These are phyloP conservation scores for Aromia moschata DNA, from an alignment of 2,888 invertebrate species.

Conservation along the genomic window DNA sequence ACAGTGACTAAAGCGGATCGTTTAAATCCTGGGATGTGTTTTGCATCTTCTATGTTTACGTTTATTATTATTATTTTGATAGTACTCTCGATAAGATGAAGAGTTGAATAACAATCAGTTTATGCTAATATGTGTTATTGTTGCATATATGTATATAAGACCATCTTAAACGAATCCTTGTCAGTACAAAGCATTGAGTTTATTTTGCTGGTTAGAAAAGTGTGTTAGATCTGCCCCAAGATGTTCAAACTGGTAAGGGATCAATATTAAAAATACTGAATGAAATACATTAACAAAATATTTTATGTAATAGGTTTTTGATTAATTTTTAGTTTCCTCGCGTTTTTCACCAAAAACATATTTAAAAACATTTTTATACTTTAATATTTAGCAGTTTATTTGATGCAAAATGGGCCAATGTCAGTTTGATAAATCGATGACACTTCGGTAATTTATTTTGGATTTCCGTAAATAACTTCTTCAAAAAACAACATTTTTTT, in stretches of 20 bases:
- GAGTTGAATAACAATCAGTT: background rate
- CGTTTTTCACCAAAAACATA: too few relatives aligned
- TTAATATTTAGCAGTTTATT: too few relatives aligned
- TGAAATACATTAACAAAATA: too few relatives aligned
- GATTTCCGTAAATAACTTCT: too few relatives aligned
- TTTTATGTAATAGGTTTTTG: too few relatives aligned
- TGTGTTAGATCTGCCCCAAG: conserved; percentile 43
- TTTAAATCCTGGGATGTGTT: background rate
- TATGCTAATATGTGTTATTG: background rate
- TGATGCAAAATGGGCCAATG: too few relatives aligned
- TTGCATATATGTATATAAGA: background rate
- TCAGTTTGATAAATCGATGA: too few relatives aligned
- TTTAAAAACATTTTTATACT: too few relatives aligned
- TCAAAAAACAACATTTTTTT: too few relatives aligned
- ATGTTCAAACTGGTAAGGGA: conserved; percentile 62
- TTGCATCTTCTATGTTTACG: background rate
- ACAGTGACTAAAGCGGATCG: background rate
- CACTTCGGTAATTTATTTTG: too few relatives aligned
- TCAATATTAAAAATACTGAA: too few relatives aligned
- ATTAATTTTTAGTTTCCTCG: too few relatives aligned
- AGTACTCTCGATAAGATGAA: background rate
- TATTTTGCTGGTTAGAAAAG: background rate
- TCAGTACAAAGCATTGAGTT: conserved; percentile 6
- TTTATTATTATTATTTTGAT: background rate
- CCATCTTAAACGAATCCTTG: background rate